These are phyloP conservation scores for Phocoena phocoena DNA, from an alignment of 2,113 vertebrate species.

Conservation along the genomic window DNA sequence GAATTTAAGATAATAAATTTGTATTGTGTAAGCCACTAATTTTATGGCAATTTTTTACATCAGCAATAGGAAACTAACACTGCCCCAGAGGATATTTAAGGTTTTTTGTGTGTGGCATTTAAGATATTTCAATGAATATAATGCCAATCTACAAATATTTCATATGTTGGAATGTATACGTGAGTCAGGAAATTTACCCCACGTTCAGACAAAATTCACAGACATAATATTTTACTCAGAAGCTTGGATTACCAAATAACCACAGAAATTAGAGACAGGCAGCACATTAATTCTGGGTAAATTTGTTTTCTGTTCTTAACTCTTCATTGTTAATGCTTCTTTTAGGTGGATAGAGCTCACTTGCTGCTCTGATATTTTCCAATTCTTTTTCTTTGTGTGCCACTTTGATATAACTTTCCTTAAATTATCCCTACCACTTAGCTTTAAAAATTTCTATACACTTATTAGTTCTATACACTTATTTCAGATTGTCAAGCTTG, in stretches of 20 bases:
- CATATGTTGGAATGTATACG: neutral
- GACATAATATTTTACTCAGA: neutral
- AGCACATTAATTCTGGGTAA: neutral
- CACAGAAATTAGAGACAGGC: neutral
- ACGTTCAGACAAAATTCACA: neutral
- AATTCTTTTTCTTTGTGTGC: neutral
- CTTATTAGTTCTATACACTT: neutral
- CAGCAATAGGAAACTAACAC: neutral
- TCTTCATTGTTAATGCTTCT: neutral
- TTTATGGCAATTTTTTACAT: neutral
- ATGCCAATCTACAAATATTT: neutral
- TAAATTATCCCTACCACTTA: neutral
- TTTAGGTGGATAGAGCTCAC: neutral
- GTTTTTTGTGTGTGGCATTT: neutral
- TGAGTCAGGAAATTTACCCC: neutral
- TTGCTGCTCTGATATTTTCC: neutral
- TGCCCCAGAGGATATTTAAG: neutral
- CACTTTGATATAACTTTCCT: neutral
- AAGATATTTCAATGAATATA: neutral
- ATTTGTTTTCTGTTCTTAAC: neutral
- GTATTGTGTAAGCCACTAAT: neutral
- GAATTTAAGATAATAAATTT: neutral
- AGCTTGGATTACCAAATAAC: neutral
- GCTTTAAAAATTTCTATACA: neutral
- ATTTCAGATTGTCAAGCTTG: neutral